phyloP scores from a whole-genome alignment of 53 echinoderm and acorn worm species.

The Arbacia lixula region DNA sequence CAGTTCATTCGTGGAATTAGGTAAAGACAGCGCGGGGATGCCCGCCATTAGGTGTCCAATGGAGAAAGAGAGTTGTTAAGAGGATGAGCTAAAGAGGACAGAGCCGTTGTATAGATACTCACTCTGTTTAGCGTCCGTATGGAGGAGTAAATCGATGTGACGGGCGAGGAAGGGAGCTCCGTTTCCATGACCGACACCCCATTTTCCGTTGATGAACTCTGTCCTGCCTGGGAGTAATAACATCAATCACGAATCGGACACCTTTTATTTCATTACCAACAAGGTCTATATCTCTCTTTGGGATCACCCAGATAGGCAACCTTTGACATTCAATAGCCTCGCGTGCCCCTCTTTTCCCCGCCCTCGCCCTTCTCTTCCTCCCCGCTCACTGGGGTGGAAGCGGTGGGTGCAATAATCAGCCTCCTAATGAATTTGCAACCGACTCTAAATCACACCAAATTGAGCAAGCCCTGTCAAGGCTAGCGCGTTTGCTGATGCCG shows the following conservation, averaged over 20 bases:
- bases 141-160: conserved; percentile 36
- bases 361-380: neutral
- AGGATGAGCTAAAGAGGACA: conserved; percentile 8
- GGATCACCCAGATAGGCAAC: neutral
- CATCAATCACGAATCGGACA: conserved; percentile 57
- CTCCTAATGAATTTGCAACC: conserved; percentile 59
- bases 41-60: too few species aligned
- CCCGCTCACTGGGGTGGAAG: neutral
- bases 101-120: conserved; percentile 27
- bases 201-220: conserved; percentile 45
- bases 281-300: neutral
- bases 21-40: too few species aligned
- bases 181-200: conserved; percentile 43
- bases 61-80: conserved; percentile 12
- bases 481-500: conserved; percentile 24
- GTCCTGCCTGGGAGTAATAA: conserved; percentile 34
- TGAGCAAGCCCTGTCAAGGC: conserved; percentile 44
- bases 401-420: conserved; percentile 47
- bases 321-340: conserved; percentile 61
- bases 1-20: neutral
- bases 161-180: conserved; percentile 47
- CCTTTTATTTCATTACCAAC: conserved; percentile 58
- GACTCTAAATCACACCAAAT: conserved; percentile 41
- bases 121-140: conserved; percentile 5
- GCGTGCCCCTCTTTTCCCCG: too few species aligned